phyloP scores from a whole-genome alignment of 2,113 vertebrate species.

The Periophthalmodon schlosseri region DNA sequence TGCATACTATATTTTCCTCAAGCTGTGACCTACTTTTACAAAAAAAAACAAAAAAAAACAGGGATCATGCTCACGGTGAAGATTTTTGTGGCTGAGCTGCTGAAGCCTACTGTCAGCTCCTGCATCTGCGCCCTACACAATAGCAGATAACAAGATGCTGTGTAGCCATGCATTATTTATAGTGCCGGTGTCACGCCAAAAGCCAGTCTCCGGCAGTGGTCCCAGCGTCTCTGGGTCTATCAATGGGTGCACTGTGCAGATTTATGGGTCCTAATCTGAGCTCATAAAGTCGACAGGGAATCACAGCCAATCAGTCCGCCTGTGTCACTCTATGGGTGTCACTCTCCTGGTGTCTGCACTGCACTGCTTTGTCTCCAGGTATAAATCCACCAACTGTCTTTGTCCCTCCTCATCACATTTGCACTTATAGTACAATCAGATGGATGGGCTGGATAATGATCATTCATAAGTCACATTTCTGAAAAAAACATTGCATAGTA shows the following conservation, averaged over 20 bases:
- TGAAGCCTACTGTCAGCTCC: slow-evolving; percentile 14
- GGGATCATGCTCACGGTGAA: neutral
- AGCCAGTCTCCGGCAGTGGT: neutral
- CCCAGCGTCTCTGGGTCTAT: slow-evolving; percentile 35
- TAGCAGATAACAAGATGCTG: slow-evolving; percentile 33
- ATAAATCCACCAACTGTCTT: slow-evolving; percentile 27
- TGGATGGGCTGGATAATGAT: neutral
- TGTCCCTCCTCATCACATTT: slow-evolving; percentile 12
- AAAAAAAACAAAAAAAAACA: neutral
- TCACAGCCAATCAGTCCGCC: slow-evolving; percentile 42
- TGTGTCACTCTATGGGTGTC: slow-evolving; percentile 42
- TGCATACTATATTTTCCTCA: neutral
- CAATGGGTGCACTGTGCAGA: slow-evolving; percentile 31
- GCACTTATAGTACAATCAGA: slow-evolving; percentile 2
- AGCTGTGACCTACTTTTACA: neutral
- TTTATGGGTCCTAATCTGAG: slow-evolving; percentile 53
- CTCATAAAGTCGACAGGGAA: slow-evolving; percentile 42
- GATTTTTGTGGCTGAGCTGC: neutral
- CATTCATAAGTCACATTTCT: neutral
- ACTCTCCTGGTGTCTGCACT: slow-evolving; percentile 39
- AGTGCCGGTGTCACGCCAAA: slow-evolving; percentile 15
- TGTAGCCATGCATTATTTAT: slow-evolving; percentile 33
- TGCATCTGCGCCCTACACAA: neutral
- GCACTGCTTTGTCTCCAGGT: slow-evolving; percentile 40
- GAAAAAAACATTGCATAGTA: too few species aligned